Evolutionary conservation across 92 coral and sea anemone genomes (phyloP), one percentile per base, ranked within the genome.

Genomic region (Zoanthus gigantus): DNA sequence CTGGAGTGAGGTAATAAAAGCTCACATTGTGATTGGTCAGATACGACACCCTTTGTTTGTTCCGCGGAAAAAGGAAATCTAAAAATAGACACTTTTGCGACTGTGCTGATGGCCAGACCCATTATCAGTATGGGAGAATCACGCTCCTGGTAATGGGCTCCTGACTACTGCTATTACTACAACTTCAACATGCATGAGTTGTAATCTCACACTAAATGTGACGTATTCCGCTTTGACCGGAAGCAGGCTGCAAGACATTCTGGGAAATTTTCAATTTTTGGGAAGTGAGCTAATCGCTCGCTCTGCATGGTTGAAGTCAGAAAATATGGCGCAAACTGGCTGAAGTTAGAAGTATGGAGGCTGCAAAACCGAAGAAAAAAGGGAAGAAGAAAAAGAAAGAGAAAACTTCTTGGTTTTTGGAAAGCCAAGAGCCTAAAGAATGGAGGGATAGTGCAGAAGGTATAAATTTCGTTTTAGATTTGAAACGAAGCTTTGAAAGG

Each of bases 331-430:
- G 85, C 75, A 81, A 81, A 66, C 85, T 18, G 85, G 85, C 9
- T 81, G 85, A 81, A 29, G 31, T 30, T 47, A 4, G 63, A 66
- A 81, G 60, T 46, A 96, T 96, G 98, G 99, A 97, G 88, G 99
- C 98, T 29, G 97, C 91, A 28, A 96, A 92, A 83, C 96, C 98
- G 18, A 92, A 88, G 88, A 94, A 91, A 77, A 97, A 97, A 69
- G 96, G 89, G 83, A 92, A 91, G 72, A 95, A 89, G 83, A 95
- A 95, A 90, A 53, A 88, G 77, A 97, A 95, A 83, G 90, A 87
- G 72, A 60, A 66, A 14, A 58, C 71, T 16, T 54, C 88, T 14
- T 23, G 74, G 83, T 28, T 85, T 71, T 30, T 82, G 34, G 87
- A 82, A 81, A 66, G 14, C 37, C 63, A 53, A 65, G 85, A 81